phyloP scores from a whole-genome alignment of 2,797 vertebrate genomes.

The Picus viridis region DNA sequence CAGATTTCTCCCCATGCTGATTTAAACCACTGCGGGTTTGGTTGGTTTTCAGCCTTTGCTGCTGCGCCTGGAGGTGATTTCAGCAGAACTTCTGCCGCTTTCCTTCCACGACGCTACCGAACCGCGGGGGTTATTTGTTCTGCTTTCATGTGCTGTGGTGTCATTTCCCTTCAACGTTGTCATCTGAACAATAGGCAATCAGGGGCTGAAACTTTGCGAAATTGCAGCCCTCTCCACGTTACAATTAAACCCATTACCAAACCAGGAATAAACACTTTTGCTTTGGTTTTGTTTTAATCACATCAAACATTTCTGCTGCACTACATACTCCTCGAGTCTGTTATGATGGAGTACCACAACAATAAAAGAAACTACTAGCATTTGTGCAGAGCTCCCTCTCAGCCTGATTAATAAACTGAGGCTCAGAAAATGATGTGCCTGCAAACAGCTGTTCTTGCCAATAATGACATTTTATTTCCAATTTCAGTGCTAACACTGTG shows the following conservation, averaged over 20 bases:
- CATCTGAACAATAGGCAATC: constrained; percentile 79
- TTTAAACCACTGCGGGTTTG: constrained; percentile 17
- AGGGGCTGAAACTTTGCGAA: constrained; percentile 77
- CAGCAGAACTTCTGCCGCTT: constrained; percentile 59
- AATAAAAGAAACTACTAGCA: constrained; percentile 23
- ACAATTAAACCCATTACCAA: constrained; percentile 81
- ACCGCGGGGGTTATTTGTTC: constrained; percentile 61
- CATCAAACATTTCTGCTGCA: constrained; percentile 74
- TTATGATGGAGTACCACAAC: constrained; percentile 74
- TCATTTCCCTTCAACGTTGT: constrained; percentile 74
- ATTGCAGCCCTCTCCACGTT: constrained; percentile 77
- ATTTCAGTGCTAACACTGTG: constrained; percentile 71
- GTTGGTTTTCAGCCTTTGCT: background rate
- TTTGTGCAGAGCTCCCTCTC: constrained; percentile 62
- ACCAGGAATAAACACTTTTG: constrained; percentile 74
- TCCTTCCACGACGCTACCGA: constrained; percentile 71
- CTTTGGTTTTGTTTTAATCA: constrained; percentile 53
- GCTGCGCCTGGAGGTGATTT: constrained; percentile 45
- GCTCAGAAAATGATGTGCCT: constrained; percentile 60
- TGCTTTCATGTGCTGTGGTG: constrained; percentile 66
- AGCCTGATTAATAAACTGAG: constrained; percentile 75
- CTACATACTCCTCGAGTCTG: constrained; percentile 67
- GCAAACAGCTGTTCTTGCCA: constrained; percentile 73
- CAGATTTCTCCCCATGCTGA: background rate
- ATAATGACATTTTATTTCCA: constrained; percentile 74